phyloP scores from a whole-genome alignment of 2,797 vertebrate species.

The Heteromormyrus szaboi region DNA sequence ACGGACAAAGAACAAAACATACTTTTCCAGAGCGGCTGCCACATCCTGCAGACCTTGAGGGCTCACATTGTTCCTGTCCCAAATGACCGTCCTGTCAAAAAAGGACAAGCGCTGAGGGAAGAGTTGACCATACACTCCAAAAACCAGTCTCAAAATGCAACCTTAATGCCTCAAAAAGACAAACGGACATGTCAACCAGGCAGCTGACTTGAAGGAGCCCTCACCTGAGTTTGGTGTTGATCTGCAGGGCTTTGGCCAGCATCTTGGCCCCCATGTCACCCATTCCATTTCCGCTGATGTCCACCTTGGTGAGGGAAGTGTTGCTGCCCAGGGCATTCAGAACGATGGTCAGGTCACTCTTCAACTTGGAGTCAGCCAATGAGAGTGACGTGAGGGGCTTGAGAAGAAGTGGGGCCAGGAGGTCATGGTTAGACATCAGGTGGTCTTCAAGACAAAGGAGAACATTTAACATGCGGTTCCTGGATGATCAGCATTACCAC shows the following conservation, averaged over 20 bases:
- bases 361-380: slow-evolving; percentile 88
- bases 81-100: slow-evolving; percentile 79
- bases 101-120: slow-evolving; percentile 17
- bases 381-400: slow-evolving; percentile 88
- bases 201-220: neutral
- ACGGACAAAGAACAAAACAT: slow-evolving; percentile 40
- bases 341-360: slow-evolving; percentile 82
- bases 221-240: slow-evolving; percentile 95
- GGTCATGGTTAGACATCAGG: neutral
- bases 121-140: neutral
- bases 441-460: neutral
- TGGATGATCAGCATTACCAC: neutral
- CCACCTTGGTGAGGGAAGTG: slow-evolving; percentile 81
- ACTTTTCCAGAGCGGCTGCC: slow-evolving; percentile 92
- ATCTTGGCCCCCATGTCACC: slow-evolving; percentile 97
- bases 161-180: neutral
- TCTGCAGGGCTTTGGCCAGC: slow-evolving; percentile 92
- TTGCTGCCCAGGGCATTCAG: slow-evolving; percentile 94
- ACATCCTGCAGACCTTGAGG: slow-evolving; percentile 93
- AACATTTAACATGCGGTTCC: neutral
- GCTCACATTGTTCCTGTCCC: slow-evolving; percentile 89
- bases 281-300: slow-evolving; percentile 94
- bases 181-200: neutral
- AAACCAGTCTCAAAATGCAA: neutral
- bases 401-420: neutral